Evolutionary conservation across 2,797 vertebrate genomes (phyloP), one percentile per base, ranked within the genome.

Genomic region (Chromis chromis): DNA sequence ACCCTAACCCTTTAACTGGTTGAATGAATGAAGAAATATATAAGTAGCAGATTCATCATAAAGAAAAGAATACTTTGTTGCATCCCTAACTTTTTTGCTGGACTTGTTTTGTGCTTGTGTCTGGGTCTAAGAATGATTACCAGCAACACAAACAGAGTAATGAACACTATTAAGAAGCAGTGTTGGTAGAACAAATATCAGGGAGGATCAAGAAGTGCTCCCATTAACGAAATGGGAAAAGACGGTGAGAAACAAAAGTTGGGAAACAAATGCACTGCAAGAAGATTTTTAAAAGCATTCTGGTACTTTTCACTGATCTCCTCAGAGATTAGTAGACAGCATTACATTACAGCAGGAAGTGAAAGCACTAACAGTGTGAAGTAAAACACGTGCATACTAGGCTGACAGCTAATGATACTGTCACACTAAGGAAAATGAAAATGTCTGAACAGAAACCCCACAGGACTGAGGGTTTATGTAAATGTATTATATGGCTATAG

Each of bases 131-230:
- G 12, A 48, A 57, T 57, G 72, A 78, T 84, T 81, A 65, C 65
- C 0, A 61, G 60, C 65, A 74, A 39, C 61, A 65, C 50, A 79
- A 59, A 55, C 50, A 52, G 44, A 50, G 68, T 79, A 77, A 82
- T 86, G 62, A 78, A 72, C 52, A 62, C 82, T 84, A 85, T 85
- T 85, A 78, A 64, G 49, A 76, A 44, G 54, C 56, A 10, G 67
- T 3, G 25, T 81, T 73, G 10, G 3, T 42, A 79, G 76, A 57
- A 71, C 68, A 46, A 73, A 80, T 70, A 80, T 86, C 63, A 70
- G 63, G 44, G 44, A 58, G 48, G 62, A 36, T 9, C 0, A 57
- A 83, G 48, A 28, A 85, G 80, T 63, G 79, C 59, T 76, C 8
- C 70, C 74, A 82, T 79, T 83, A 78, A 60, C 0, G 48, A 76